Evolutionary conservation across 2,113 vertebrate species (phyloP), one percentile per base, ranked within the genome.

Genomic region (Centropristis striata): DNA sequence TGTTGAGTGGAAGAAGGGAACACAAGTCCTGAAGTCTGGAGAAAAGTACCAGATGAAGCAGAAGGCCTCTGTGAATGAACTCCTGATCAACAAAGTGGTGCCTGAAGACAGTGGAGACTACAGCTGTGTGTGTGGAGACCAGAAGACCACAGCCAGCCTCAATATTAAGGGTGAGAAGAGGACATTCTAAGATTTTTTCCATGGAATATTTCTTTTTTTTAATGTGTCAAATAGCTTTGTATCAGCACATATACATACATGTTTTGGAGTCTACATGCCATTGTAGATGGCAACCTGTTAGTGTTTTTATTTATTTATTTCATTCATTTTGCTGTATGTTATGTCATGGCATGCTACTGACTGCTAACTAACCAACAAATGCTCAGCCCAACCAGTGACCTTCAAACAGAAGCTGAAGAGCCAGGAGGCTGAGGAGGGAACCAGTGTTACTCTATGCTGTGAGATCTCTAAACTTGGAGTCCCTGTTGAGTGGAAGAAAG

Each of bases 401-500:
- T 68, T 68, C 65, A 68, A 18, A 39, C 74, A 77, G 75, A 93
- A 94, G 75, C 90, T 97, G 23, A 77, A 90, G 57, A 94, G 87
- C 0, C 91, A 93, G 80, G 95, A 96, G 57, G 86, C 79, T 8
- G 93, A 94, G 61, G 96, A 96, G 74, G 96, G 95, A 20, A 91
- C 81, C 15, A 86, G 81, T 41, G 72, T 95, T 57, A 94, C 83
- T 0, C 84, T 98, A 67, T 89, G 73, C 41, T 97, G 96, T 9
- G 95, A 96, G 86, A 80, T 97, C 77, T 95, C 95, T 78, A 95
- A 90, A 77, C 54, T 86, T 0, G 91, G 86, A 63, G 85, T 92
- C 15, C 77, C 87, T 0, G 95, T 96, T 2, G 93, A 95, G 81
- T 97, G 96, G 96, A 96, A 88, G 82, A 97, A 95, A 71, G 95